These are phyloP conservation scores for Lasius fuliginosus DNA, from an alignment of 2,888 invertebrate genomes.

Conservation along the genomic window DNA sequence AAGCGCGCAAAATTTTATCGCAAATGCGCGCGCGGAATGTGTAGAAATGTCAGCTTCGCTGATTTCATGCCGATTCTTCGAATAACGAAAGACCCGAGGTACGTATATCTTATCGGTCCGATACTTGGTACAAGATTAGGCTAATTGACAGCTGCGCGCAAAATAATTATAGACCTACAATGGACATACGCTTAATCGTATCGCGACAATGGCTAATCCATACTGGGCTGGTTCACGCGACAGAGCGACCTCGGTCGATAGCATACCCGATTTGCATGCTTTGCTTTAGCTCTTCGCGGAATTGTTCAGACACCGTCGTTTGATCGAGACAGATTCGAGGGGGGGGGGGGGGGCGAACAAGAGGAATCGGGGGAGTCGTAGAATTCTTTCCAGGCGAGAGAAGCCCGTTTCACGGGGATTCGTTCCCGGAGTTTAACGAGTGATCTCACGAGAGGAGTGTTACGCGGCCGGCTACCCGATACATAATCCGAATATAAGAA, in stretches of 20 bases:
- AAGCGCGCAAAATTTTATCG: constrained; percentile 1
- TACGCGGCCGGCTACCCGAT: constrained; percentile 31
- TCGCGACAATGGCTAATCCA: constrained; percentile 62
- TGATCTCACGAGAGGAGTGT: neutral
- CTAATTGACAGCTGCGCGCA: constrained; percentile 42
- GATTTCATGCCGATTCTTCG: constrained; percentile 16
- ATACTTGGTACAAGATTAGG: constrained; percentile 38
- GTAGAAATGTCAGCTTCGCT: neutral
- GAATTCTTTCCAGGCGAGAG: constrained; percentile 40
- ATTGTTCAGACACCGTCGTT: neutral
- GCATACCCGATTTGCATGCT: neutral
- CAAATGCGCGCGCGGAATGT: neutral
- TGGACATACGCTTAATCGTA: constrained; percentile 58
- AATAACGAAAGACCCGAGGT: neutral
- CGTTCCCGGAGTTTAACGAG: constrained; percentile 50
- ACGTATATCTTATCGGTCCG: constrained; percentile 39
- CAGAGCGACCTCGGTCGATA: neutral
- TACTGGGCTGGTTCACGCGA: constrained; percentile 56
- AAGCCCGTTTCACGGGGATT: constrained; percentile 49
- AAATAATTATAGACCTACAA: constrained; percentile 39
- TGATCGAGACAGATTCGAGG: constrained; percentile 23
- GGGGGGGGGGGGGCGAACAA: constrained; percentile 9
- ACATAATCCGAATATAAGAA: constrained; percentile 35
- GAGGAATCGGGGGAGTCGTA: neutral
- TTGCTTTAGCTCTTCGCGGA: neutral